Conservation (phyloP, 2,797 vertebrate genomes). For the Chelon labrosus region DNA sequence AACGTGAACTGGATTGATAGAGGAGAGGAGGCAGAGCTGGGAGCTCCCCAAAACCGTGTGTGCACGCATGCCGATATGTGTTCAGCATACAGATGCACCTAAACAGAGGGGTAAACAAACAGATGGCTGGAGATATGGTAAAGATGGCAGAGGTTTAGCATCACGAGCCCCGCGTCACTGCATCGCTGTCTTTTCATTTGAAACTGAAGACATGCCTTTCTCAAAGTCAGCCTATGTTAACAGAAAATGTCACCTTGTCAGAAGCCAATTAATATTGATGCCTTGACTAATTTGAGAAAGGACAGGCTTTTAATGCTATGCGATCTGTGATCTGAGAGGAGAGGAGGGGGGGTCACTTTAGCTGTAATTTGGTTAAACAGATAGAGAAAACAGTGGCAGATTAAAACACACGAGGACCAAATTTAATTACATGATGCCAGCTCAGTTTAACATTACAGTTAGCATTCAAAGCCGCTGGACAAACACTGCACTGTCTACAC, state of each 20-base stretch:
- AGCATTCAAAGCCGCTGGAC: slow-evolving; percentile 5
- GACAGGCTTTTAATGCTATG: slow-evolving; percentile 56
- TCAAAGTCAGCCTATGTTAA: slow-evolving; percentile 49
- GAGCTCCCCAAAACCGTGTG: slow-evolving; percentile 49
- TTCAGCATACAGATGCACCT: slow-evolving; percentile 57
- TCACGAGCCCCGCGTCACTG: neutral
- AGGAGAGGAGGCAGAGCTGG: slow-evolving; percentile 48
- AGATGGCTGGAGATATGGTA: slow-evolving; percentile 17
- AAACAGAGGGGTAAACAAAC: slow-evolving; percentile 54
- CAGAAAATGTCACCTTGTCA: slow-evolving; percentile 72
- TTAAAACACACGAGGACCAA: slow-evolving; percentile 25
- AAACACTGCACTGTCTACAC: neutral
- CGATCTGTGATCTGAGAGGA: slow-evolving; percentile 39
- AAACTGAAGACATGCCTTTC: slow-evolving; percentile 26
- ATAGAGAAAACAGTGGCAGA: slow-evolving; percentile 33
- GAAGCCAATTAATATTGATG: slow-evolving; percentile 69
- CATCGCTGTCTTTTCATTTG: slow-evolving; percentile 17
- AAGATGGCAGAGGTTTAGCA: neutral
- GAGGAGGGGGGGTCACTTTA: slow-evolving; percentile 20
- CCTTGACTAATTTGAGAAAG: slow-evolving; percentile 57
- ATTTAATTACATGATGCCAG: slow-evolving; percentile 28
- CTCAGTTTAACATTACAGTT: slow-evolving; percentile 17
- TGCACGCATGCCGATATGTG: slow-evolving; percentile 49
- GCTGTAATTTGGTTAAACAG: slow-evolving; percentile 47
- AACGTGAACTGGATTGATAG: slow-evolving; percentile 70